Conservation (phyloP, 2,797 vertebrate genomes). For the Helarctos malayanus region DNA sequence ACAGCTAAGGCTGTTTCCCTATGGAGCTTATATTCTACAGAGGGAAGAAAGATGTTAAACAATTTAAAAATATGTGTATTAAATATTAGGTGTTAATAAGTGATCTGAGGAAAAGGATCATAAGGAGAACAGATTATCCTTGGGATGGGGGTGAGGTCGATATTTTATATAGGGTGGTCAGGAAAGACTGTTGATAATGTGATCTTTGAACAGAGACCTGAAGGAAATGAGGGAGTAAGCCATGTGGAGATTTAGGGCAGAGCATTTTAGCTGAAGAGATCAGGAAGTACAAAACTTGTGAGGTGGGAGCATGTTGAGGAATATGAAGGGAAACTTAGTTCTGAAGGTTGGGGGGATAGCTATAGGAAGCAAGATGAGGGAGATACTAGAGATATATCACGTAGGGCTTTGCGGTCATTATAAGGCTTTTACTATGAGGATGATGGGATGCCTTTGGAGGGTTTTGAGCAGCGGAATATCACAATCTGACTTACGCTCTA, state of each 20-base stretch:
- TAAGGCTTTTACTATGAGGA: background rate
- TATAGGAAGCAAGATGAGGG: background rate
- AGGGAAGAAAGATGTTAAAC: background rate
- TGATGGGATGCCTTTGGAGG: background rate
- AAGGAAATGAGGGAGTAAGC: background rate
- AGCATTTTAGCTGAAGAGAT: background rate
- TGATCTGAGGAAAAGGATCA: background rate
- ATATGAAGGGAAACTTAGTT: background rate
- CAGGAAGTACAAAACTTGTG: background rate
- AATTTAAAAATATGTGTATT: background rate
- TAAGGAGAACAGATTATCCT: background rate
- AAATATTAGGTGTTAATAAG: background rate
- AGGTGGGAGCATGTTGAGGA: background rate
- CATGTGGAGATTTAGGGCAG: background rate
- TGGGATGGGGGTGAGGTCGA: background rate
- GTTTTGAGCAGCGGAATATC: background rate
- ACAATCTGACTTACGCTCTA: background rate
- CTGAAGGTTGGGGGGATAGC: background rate
- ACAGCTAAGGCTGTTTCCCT: background rate
- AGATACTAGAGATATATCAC: background rate
- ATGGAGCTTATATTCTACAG: background rate
- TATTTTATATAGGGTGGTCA: background rate
- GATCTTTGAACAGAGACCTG: background rate
- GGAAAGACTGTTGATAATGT: background rate
- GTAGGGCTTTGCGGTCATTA: background rate